phyloP scores from a whole-genome alignment of 2,888 invertebrate species.

The Agonopterix alstromeriana region DNA sequence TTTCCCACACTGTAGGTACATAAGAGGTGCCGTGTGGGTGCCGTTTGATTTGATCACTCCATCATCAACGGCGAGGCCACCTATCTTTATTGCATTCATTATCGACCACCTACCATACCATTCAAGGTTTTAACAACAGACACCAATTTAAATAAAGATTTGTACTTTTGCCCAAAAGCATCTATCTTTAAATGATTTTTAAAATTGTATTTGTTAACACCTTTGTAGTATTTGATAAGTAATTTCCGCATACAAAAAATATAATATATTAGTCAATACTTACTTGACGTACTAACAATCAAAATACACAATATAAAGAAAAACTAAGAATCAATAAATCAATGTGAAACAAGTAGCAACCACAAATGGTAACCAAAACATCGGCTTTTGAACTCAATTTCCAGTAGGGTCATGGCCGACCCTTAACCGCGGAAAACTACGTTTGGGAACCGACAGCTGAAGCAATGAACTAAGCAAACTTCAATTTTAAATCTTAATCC shows the following conservation, averaged over 20 bases:
- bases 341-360: no score
- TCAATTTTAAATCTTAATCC: constrained; percentile 17
- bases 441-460: constrained; percentile 20
- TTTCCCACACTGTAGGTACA: constrained; percentile 30
- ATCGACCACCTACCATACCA: constrained; percentile 2
- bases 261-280: no score
- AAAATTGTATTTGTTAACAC: no score
- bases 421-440: constrained; percentile 10
- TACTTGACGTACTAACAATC: background rate
- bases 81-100: constrained; percentile 5
- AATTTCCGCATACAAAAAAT: no score
- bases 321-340: no score
- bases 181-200: no score
- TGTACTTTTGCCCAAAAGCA: no score
- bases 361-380: background rate
- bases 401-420: constrained; percentile 16
- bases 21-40: constrained; percentile 14
- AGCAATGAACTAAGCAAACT: constrained; percentile 17
- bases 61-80: constrained; percentile 15
- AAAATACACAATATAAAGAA: no score
- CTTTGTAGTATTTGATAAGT: no score
- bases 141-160: no score
- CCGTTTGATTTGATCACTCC: constrained; percentile 17
- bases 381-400: constrained; percentile 14
- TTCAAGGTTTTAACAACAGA: background rate